Evolutionary conservation across 2,888 invertebrate genomes (phyloP), one percentile per base, ranked within the genome.

Genomic region (Onthophagus sagittarius): DNA sequence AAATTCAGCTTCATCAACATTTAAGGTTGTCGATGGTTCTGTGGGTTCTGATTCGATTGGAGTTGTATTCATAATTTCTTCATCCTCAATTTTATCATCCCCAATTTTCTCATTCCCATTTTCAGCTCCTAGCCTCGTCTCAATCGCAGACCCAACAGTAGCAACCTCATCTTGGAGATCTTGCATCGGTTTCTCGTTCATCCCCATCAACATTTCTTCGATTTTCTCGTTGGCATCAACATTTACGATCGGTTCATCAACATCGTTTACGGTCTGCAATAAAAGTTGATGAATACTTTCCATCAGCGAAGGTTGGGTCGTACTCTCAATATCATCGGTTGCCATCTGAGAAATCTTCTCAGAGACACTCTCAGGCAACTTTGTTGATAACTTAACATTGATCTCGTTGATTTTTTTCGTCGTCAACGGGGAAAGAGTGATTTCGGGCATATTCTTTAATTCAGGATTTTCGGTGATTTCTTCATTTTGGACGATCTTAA

Each of bases 321-420:
- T 72, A 32, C 31, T 62, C 7, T 73, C 62, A 13, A 63, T 62
- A 65, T 71, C 62, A 15, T 70, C 33, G 15, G 15, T 73, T 74
- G 74, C 75, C 64, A 71, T 71, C 9, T 32, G 70, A 31, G 72
- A 74, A 15, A 75, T 71, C 11, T 75, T 73, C 72, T 74, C 62
- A 9, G 75, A 70, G 3, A 33, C 14, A 14, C 72, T 62, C 72
- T 74, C 15, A 31, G 71, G 69, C 23, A 32, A 11, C 2, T 70
- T 71, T 5, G 62, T 69, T 4, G 79, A 75, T 32, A 84, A 73
- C 74, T 84, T 82, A 6, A 81, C 79, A 73, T 84, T 84, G 32
- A 84, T 83, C 77, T 84, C 82, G 72, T 83, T 82, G 73, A 84
- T 82, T 74, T 83, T 83, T 0, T 83, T 84, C 0, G 82, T 80